These are phyloP conservation scores for Petrophora chlorosata DNA, from an alignment of 2,888 invertebrate species.

Conservation along the genomic window DNA sequence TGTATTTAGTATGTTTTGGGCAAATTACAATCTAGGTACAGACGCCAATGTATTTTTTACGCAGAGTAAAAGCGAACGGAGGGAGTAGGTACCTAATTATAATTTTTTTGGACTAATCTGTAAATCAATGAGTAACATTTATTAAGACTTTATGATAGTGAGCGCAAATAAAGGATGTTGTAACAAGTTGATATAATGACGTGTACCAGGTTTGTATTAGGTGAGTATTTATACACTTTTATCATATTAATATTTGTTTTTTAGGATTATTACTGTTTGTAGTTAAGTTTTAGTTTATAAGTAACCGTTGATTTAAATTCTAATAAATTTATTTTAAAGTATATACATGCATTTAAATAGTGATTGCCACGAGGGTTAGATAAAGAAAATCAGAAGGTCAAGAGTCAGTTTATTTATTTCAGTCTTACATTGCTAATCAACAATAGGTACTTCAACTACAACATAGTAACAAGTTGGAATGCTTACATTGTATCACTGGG, in stretches of 20 bases:
- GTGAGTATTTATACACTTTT: conserved; percentile 28
- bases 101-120: too few relatives aligned
- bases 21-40: too few relatives aligned
- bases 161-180: conserved; percentile 1
- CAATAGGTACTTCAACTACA: conserved; percentile 62
- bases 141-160: too few relatives aligned
- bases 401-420: conserved; percentile 58
- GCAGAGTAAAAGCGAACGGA: too few relatives aligned
- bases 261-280: conserved; percentile 9
- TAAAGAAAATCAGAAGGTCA: conserved; percentile 1
- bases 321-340: too few relatives aligned
- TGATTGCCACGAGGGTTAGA: too few relatives aligned
- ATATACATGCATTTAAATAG: too few relatives aligned
- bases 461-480: conserved; percentile 16
- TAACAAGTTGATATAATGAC: background rate
- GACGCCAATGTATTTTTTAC: too few relatives aligned
- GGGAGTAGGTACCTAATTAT: too few relatives aligned
- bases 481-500: too few relatives aligned
- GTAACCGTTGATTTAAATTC: background rate
- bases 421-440: conserved; percentile 78
- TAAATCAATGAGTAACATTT: too few relatives aligned
- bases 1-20: too few relatives aligned
- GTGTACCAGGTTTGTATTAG: conserved; percentile 34
- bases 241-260: conserved; percentile 15
- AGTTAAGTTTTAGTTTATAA: conserved; percentile 14